Percentiles rank a stretch among this genome's conserved stretches.
These are phyloP conservation scores for Gymnopithys bicolor DNA, from an alignment of 2,797 vertebrate species.

Conservation along the genomic window DNA sequence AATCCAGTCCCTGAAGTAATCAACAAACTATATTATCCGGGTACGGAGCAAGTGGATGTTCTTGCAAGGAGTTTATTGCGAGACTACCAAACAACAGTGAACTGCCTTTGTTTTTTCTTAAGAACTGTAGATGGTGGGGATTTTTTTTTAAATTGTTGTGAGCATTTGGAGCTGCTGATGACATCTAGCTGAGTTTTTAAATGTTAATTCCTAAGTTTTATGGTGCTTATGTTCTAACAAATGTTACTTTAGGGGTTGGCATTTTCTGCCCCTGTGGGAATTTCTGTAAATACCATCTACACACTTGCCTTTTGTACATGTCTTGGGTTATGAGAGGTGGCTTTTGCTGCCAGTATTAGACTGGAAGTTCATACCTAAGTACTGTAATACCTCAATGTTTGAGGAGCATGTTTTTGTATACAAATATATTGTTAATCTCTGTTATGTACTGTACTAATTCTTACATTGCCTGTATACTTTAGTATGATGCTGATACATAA, in stretches of 20 bases:
- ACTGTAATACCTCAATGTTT: constrained; percentile 99
- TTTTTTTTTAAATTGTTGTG: constrained; percentile 59
- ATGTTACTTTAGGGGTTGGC: constrained; percentile 90
- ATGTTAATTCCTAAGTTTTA: constrained; percentile 83
- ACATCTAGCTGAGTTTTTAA: constrained; percentile 77
- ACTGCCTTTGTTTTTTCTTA: constrained; percentile 53
- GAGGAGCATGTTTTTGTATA: constrained; percentile 97
- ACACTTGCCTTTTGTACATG: constrained; percentile 95
- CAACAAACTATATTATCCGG: constrained; percentile 61
- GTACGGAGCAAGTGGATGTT: constrained; percentile 70
- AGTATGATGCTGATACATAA: constrained; percentile 99
- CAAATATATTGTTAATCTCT: constrained; percentile 92
- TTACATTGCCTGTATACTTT: constrained; percentile 98
- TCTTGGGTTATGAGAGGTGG: constrained; percentile 86
- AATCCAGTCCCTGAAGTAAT: constrained; percentile 83
- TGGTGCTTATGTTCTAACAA: constrained; percentile 92
- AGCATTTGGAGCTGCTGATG: constrained; percentile 78
- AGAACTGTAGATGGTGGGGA: constrained; percentile 69
- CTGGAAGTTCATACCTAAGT: constrained; percentile 99
- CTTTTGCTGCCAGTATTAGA: constrained; percentile 93
- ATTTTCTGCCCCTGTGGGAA: constrained; percentile 79
- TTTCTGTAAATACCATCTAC: constrained; percentile 97
- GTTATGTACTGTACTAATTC: constrained; percentile 97
- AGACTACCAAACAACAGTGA: constrained; percentile 63
- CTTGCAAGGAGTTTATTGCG: constrained; percentile 65